Conservation (phyloP, 1,140 invertebrate species). For the Lepidurus apus region DNA sequence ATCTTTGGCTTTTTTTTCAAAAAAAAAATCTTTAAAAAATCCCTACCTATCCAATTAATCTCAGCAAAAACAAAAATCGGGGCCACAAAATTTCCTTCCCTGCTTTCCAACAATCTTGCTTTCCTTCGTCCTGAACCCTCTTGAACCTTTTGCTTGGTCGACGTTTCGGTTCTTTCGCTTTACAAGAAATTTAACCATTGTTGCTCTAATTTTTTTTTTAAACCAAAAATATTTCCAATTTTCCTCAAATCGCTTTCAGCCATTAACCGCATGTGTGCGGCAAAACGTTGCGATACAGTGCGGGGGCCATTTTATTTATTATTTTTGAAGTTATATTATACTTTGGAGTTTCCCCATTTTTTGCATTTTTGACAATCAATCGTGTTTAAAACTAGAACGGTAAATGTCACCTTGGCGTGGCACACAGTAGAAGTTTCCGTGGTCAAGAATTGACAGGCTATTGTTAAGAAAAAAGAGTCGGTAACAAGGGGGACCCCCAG, state of each 20-base stretch:
- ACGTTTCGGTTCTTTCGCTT: not conserved
- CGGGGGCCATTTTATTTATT: constrained; percentile 6
- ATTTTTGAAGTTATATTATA: not conserved
- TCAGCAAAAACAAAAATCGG: not conserved
- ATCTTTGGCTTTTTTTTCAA: not conserved
- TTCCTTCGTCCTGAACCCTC: not conserved
- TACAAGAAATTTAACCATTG: not conserved
- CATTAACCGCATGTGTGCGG: constrained; percentile 16
- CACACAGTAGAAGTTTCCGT: not conserved
- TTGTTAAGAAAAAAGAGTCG: not conserved
- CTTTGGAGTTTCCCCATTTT: not conserved
- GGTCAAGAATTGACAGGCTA: constrained; percentile 2
- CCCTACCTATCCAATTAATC: not conserved
- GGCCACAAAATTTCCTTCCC: not conserved
- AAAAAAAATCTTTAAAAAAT: constrained; percentile 5
- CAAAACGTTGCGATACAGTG: constrained; percentile 15
- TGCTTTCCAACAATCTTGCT: not conserved
- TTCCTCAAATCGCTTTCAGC: constrained; percentile 18
- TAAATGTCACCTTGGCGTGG: not conserved
- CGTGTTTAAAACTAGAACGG: not conserved
- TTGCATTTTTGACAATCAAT: not conserved
- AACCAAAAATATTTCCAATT: not conserved
- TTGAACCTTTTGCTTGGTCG: not conserved
- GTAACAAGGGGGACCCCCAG: not conserved
- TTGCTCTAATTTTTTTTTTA: not conserved